phyloP scores from a whole-genome alignment of 2,888 invertebrate genomes.

The Dastarcus helophoroides region DNA sequence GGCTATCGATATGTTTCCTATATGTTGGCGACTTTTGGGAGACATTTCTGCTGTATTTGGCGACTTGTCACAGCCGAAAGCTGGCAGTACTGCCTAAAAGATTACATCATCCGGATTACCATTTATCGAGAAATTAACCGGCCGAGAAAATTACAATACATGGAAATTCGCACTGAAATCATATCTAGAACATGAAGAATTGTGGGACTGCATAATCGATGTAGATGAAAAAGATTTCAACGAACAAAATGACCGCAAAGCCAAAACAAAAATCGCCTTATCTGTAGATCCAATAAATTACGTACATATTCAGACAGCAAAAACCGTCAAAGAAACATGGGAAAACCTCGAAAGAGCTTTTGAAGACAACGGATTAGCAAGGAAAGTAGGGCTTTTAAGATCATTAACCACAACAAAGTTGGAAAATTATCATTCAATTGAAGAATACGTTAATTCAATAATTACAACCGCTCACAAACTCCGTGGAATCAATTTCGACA shows the following conservation, averaged over 20 bases:
- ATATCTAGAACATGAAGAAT: conserved; percentile 13
- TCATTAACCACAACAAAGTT: conserved; percentile 18
- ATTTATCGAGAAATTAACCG: conserved; percentile 7
- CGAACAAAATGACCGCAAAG: conserved; percentile 11
- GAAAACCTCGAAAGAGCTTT: conserved; percentile 18
- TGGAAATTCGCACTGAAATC: conserved; percentile 15
- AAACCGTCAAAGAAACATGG: conserved; percentile 21
- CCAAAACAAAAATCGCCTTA: conserved; percentile 19
- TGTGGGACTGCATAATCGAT: conserved; percentile 13
- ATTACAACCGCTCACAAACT: conserved; percentile 21
- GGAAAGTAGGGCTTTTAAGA: conserved; percentile 21
- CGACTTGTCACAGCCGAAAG: no score
- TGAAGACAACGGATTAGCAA: conserved; percentile 23
- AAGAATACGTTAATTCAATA: conserved; percentile 22
- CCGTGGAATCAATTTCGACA: conserved; percentile 17
- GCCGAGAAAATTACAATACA: conserved; percentile 13
- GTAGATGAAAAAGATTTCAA: background rate
- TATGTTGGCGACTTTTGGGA: no score
- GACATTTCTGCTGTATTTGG: no score
- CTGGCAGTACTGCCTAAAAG: no score
- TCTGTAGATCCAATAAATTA: conserved; percentile 19
- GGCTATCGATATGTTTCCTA: no score
- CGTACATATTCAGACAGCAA: conserved; percentile 19
- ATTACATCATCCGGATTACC: no score
- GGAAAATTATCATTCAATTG: conserved; percentile 18